Percentiles rank a stretch among this genome's conserved stretches.
Evolutionary conservation across 2,797 vertebrate species (phyloP).

Genomic region (Sebastiscus tertius): DNA sequence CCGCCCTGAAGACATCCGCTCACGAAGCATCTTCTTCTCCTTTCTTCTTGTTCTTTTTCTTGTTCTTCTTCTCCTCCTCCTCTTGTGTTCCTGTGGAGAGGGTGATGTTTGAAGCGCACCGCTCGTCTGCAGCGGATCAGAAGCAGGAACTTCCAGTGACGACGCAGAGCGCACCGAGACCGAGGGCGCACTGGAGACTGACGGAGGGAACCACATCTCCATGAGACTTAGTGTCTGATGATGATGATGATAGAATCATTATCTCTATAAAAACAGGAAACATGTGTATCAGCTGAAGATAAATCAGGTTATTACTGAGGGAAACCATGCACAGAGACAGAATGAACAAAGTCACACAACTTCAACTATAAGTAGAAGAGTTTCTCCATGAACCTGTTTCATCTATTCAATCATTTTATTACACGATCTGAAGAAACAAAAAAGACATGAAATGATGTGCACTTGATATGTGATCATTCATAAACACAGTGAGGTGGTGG

Average conservation of each 20-base stretch:
- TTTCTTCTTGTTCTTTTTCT: too few relatives aligned
- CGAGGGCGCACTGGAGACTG: conserved; percentile 9
- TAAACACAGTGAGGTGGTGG: not conserved
- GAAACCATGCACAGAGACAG: not conserved
- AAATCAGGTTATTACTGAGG: not conserved
- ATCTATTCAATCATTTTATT: not conserved
- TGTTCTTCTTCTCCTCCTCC: not conserved
- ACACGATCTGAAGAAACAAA: not conserved
- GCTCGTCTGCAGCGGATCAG: conserved; percentile 40
- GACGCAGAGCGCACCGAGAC: conserved; percentile 37
- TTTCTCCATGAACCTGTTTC: not conserved
- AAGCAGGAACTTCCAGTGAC: conserved; percentile 44
- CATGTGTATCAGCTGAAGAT: not conserved
- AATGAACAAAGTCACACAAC: not conserved
- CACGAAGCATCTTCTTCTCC: not conserved
- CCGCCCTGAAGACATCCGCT: not conserved
- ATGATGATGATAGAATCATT: not conserved
- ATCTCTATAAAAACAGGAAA: not conserved
- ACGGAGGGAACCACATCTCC: not conserved
- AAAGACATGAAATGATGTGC: not conserved
- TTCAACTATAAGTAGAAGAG: not conserved
- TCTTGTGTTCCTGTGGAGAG: not conserved
- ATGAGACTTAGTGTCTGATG: not conserved
- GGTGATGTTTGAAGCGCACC: conserved; percentile 17
- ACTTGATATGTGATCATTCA: not conserved